phyloP scores from a whole-genome alignment of 2,797 vertebrate species.

The Rhinoraja longicauda region DNA sequence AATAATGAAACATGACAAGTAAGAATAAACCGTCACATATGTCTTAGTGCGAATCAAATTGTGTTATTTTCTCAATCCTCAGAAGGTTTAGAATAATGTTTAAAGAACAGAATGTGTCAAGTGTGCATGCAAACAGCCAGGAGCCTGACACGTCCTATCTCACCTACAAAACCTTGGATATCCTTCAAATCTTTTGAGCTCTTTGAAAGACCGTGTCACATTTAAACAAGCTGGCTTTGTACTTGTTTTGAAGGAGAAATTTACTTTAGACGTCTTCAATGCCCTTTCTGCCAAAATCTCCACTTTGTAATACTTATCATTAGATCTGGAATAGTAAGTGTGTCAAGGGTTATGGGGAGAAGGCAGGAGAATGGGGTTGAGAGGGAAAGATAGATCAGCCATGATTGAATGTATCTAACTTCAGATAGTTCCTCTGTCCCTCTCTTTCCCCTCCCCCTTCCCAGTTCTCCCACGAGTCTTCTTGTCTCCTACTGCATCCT shows the following conservation, averaged over 20 bases:
- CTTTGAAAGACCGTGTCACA: not conserved
- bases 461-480: too few relatives aligned
- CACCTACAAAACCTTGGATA: not conserved
- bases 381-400: too few relatives aligned
- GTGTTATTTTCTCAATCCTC: not conserved
- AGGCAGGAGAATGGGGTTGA: too few relatives aligned
- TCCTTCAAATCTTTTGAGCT: not conserved
- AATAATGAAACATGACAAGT: not conserved
- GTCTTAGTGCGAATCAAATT: not conserved
- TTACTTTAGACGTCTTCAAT: not conserved
- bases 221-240: not conserved
- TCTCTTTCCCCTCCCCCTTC: too few relatives aligned
- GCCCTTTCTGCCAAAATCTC: not conserved
- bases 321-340: not conserved
- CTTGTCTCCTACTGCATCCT: too few relatives aligned
- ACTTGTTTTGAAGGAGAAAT: not conserved
- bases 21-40: not conserved
- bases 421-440: too few relatives aligned
- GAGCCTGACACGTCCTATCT: not conserved
- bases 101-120: conserved; percentile 2
- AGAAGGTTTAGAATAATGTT: not conserved
- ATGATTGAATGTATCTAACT: too few relatives aligned
- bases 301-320: not conserved
- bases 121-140: not conserved
- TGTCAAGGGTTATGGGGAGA: too few relatives aligned